Conservation (phyloP, 2,888 invertebrate species). For the Dolichopus griseipennis region DNA sequence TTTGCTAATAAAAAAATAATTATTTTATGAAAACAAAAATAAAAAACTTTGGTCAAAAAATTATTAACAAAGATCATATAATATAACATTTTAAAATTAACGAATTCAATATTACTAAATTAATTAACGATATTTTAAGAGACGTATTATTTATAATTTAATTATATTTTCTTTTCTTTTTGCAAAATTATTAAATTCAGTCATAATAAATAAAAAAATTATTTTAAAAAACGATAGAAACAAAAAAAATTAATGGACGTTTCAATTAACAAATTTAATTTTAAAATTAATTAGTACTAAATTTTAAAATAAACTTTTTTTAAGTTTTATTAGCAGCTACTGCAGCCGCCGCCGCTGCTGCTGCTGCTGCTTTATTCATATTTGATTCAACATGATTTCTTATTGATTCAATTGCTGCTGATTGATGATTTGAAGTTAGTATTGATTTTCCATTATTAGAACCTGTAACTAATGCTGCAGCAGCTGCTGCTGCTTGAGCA, state of each 20-base stretch:
- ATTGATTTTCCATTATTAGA: constrained; percentile 19
- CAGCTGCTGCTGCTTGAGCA: constrained; percentile 24
- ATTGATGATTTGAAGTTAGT: neutral
- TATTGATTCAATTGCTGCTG: neutral
- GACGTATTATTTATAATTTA: no score
- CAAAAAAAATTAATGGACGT: no score
- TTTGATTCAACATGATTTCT: neutral
- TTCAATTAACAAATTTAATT: neutral
- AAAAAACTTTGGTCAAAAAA: neutral
- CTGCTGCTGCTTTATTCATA: neutral
- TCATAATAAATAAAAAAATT: neutral
- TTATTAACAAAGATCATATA: neutral
- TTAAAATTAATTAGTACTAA: no score
- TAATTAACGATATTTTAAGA: neutral
- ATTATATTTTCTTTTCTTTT: no score
- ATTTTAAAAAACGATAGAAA: no score
- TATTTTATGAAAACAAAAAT: neutral
- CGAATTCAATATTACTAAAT: neutral
- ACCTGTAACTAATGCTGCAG: constrained; percentile 26
- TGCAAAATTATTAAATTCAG: neutral
- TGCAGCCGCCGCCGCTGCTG: neutral
- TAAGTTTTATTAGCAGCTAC: neutral
- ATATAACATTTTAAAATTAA: constrained; percentile 1
- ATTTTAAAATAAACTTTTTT: no score
- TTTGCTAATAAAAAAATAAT: neutral